A percentile compares a stretch with the other conserved stretches of the same genome.
phyloP scores from a whole-genome alignment of 2,888 invertebrate species.

The Drosophila recens region DNA sequence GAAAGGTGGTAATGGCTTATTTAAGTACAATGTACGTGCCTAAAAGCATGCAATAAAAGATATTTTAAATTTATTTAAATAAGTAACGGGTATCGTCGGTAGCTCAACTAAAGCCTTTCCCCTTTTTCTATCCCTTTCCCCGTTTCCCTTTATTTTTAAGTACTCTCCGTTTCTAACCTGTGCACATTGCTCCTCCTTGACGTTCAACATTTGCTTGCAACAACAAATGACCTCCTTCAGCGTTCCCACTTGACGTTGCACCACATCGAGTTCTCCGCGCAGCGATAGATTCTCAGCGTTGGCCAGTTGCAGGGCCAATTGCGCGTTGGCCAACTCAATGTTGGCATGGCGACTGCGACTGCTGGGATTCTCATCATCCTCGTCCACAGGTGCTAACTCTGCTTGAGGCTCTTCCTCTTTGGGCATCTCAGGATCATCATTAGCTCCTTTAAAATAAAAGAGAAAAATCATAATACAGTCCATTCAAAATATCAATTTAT shows the following conservation, averaged over 20 bases:
- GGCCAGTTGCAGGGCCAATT: conserved; percentile 88
- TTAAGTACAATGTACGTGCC: too few species aligned
- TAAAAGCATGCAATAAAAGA: too few species aligned
- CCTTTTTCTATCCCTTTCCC: too few species aligned
- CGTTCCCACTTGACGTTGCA: conserved; percentile 89
- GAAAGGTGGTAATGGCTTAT: too few species aligned
- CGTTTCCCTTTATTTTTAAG: too few species aligned
- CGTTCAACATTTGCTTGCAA: conserved; percentile 90
- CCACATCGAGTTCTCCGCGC: conserved; percentile 89
- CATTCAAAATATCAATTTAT: too few species aligned
- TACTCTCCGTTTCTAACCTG: conserved; percentile 86
- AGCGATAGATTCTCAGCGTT: conserved; percentile 90
- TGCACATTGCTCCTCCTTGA: conserved; percentile 90
- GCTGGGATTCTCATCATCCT: conserved; percentile 74
- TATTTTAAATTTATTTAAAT: too few species aligned
- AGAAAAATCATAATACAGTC: background rate
- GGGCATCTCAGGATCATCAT: background rate
- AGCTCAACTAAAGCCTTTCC: too few species aligned
- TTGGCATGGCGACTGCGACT: conserved; percentile 83
- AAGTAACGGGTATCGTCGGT: too few species aligned
- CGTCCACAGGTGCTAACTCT: conserved; percentile 37
- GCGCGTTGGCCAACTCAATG: conserved; percentile 87
- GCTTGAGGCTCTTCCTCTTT: conserved; percentile 18
- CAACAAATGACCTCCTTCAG: conserved; percentile 91
- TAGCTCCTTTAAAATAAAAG: background rate